Evolutionary conservation across 2,888 invertebrate genomes (phyloP).

Genomic region (Heliconius ismenius): DNA sequence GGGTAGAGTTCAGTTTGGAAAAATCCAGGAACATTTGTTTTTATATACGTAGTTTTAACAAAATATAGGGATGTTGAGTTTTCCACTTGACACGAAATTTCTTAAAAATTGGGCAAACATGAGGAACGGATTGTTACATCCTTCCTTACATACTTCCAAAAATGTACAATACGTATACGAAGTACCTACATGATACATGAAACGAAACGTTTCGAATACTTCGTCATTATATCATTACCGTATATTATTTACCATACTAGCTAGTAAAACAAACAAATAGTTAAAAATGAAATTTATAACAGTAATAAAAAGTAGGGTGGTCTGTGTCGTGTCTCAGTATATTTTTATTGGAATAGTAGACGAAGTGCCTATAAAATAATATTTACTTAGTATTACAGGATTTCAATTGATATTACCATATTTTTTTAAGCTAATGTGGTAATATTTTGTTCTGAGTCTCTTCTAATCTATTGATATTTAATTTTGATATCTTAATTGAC

Average conservation of each 20-base stretch:
- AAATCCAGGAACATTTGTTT: too few species aligned
- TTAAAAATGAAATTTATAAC: slow-evolving; percentile 23
- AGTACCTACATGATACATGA: neutral
- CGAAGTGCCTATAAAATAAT: slow-evolving; percentile 1
- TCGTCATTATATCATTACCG: slow-evolving; percentile 12
- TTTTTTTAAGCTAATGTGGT: too few species aligned
- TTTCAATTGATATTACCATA: too few species aligned
- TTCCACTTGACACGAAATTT: neutral
- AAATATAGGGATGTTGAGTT: neutral
- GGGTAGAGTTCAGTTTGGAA: too few species aligned
- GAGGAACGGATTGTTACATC: neutral
- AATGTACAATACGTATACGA: neutral
- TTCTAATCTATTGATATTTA: too few species aligned
- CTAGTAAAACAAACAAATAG: slow-evolving; percentile 20
- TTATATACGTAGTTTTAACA: too few species aligned
- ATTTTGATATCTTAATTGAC: too few species aligned
- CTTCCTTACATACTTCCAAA: neutral
- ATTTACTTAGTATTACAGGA: neutral
- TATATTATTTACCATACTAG: slow-evolving; percentile 5
- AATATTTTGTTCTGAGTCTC: too few species aligned
- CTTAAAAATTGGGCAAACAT: neutral
- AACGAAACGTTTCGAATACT: neutral
- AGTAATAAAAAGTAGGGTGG: slow-evolving; percentile 24
- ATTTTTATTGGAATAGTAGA: slow-evolving; percentile 3
- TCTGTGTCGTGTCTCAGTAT: slow-evolving; percentile 1